Conservation (phyloP, 2,113 vertebrate genomes). For the Triplophysa siluroides region DNA sequence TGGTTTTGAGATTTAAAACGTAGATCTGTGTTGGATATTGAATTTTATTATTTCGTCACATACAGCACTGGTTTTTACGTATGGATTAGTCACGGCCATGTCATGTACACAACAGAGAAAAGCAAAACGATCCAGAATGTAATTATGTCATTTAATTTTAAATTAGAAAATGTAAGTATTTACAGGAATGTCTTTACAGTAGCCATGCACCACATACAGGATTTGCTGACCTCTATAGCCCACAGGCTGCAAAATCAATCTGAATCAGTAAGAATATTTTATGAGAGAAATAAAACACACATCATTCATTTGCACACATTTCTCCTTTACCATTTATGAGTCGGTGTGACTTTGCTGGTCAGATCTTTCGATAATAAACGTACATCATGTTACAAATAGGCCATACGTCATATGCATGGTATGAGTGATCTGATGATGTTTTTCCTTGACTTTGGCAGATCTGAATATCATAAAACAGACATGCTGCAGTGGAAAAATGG, state of each 20-base stretch:
- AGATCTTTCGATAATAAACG: not conserved
- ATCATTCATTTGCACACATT: constrained; percentile 12
- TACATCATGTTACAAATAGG: not conserved
- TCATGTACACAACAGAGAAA: not conserved
- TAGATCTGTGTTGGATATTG: not conserved
- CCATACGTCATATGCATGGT: not conserved
- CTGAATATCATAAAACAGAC: constrained; percentile 4
- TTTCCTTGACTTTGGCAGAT: constrained; percentile 27
- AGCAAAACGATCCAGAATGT: not conserved
- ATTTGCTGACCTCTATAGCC: constrained; percentile 57
- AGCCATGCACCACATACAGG: constrained; percentile 56
- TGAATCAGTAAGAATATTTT: not conserved
- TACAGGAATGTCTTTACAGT: constrained; percentile 63
- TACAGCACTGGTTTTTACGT: not conserved
- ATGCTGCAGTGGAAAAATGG: constrained; percentile 19
- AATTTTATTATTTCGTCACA: no score
- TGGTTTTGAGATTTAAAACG: not conserved
- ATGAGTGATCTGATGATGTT: constrained; percentile 2
- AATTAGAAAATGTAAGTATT: constrained; percentile 70
- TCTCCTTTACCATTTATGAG: constrained; percentile 21
- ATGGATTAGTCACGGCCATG: not conserved
- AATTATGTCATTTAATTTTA: constrained; percentile 63
- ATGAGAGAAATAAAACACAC: not conserved
- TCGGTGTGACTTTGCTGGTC: constrained; percentile 1
- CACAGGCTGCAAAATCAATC: constrained; percentile 18